Base-by-base conservation (phyloP, 2,113 vertebrate genomes). In the Cricetomys ansorgei region DNA sequence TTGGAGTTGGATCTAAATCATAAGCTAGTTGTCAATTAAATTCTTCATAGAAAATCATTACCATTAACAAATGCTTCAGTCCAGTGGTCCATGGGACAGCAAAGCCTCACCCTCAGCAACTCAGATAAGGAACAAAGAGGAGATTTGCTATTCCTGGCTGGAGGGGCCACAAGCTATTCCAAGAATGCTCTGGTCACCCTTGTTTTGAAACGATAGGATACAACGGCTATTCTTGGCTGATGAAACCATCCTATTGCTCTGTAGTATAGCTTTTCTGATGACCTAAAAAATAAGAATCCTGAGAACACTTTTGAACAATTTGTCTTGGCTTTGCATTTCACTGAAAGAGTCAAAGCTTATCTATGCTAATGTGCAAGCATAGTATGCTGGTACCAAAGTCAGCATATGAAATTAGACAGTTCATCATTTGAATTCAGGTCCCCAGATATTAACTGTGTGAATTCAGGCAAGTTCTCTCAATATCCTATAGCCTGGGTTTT, bases 111-210 rank as follows among this genome's bases (percentile, higher is more conserved):
- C 19, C 37, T 80, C 21, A 69, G 45, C 10, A 29, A 34, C 27
- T 86, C 23, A 80, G 69, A 89, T 65, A 76, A 31, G 77, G 80
- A 94, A 73, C 65, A 93, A 85, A 83, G 23, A 23, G 27, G 13
- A 91, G 40, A 48, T 65, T 92, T 94, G 73, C 62, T 96, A 80
- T 93, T 96, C 10, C 85, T 77, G 94, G 83, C 29, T 87, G 37
- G n/a, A 57, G 37, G 16, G 31, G 45, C 59, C 19, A 69, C 19
- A 69, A 95, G 73, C 2, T 88, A 69, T 85, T 93, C 64, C 55
- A 94, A 95, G 75, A 96, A 92, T 93, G 53, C 70, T 92, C 65
- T 97, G 64, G 55, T 95, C 94, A 84, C 81, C 48, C 48, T 80
- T 94, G 89, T 88, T 59, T 76, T 94, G 12, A 89, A 96, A 91